phyloP scores from a whole-genome alignment of 2,113 vertebrate species.

The Aegithalos caudatus region DNA sequence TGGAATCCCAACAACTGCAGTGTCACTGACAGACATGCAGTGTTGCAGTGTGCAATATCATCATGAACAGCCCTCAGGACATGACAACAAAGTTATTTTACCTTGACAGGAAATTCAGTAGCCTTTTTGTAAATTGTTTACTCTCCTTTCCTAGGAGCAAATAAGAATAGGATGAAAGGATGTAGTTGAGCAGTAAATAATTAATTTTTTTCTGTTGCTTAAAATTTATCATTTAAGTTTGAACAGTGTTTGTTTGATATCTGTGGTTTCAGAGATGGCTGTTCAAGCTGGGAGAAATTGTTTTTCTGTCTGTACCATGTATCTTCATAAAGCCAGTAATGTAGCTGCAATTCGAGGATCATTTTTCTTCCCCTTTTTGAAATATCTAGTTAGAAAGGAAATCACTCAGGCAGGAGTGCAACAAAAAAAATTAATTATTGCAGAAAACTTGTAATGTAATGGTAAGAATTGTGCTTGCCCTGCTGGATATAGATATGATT shows the following conservation, averaged over 20 bases:
- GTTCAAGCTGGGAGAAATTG: neutral
- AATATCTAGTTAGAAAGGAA: conserved; percentile 40
- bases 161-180: neutral
- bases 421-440: conserved; percentile 48
- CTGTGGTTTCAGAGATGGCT: neutral
- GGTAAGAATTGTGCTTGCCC: conserved; percentile 5
- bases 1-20: neutral
- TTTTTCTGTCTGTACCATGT: neutral
- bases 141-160: neutral
- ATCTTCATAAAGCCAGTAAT: conserved; percentile 38
- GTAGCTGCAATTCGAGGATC: neutral
- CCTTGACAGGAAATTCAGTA: neutral
- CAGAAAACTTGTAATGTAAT: neutral
- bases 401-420: neutral
- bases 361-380: conserved; percentile 35
- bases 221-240: conserved; percentile 1
- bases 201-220: neutral
- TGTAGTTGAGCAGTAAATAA: neutral
- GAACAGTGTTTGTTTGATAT: neutral
- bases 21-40: neutral
- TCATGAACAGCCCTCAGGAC: neutral
- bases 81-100: neutral
- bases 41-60: neutral
- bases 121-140: neutral
- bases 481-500: conserved; percentile 38